Conservation (phyloP, 2,888 invertebrate genomes). For the Phyto melanocephala region DNA sequence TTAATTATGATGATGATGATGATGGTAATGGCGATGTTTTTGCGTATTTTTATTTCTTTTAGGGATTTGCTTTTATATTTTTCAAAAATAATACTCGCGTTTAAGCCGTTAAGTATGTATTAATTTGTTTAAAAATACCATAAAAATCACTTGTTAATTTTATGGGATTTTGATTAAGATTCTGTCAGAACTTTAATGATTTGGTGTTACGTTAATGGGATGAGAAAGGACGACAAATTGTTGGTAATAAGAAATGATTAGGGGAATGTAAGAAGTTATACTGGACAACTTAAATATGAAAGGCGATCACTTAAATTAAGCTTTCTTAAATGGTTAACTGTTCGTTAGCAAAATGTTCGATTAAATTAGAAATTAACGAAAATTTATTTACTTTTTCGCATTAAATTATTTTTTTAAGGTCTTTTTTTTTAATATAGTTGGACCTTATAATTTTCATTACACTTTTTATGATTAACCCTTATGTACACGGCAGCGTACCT, state of each 20-base stretch:
- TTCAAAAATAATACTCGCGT: not conserved
- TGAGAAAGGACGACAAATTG: slow-evolving; percentile 14
- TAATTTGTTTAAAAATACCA: not conserved
- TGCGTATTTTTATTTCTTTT: not conserved
- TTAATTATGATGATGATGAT: not conserved
- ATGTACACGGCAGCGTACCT: too few relatives aligned
- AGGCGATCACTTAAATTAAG: too few relatives aligned
- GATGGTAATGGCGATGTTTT: not conserved
- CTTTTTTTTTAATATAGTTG: too few relatives aligned
- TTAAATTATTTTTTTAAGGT: too few relatives aligned
- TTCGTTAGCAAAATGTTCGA: too few relatives aligned
- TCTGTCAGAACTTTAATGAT: not conserved
- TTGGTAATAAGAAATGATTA: not conserved
- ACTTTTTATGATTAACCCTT: too few relatives aligned
- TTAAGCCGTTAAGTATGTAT: not conserved
- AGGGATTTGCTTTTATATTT: not conserved
- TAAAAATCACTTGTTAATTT: slow-evolving; percentile 29
- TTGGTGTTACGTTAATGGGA: not conserved
- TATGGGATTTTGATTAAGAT: slow-evolving; percentile 16
- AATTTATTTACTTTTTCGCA: too few relatives aligned
- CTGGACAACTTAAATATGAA: too few relatives aligned
- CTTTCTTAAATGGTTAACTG: too few relatives aligned
- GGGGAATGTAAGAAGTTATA: not conserved
- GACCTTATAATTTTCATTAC: too few relatives aligned
- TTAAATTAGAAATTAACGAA: too few relatives aligned